phyloP scores from a whole-genome alignment of 2,888 invertebrate genomes.

The Drosophila diplacantha region DNA sequence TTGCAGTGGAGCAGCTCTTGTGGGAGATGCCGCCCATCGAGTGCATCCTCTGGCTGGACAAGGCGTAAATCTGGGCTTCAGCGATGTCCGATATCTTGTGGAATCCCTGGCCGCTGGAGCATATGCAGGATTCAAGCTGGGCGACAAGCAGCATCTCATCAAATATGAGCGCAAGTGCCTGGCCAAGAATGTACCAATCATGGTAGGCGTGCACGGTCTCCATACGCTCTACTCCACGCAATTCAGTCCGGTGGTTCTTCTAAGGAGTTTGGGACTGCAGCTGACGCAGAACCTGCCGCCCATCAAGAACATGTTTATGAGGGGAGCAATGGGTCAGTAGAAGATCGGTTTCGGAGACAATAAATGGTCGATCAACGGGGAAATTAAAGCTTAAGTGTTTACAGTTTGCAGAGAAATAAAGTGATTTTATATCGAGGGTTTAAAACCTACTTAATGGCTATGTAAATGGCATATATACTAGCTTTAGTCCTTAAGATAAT shows the following conservation, averaged over 20 bases:
- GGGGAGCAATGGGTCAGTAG: slow-evolving; percentile 72
- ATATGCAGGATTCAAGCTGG: slow-evolving; percentile 86
- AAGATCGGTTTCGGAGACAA: slow-evolving; percentile 12
- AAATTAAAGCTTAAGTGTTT: slow-evolving; percentile 43
- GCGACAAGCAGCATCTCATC: slow-evolving; percentile 83
- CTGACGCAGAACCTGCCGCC: slow-evolving; percentile 86
- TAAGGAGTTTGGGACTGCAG: slow-evolving; percentile 89
- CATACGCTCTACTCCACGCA: slow-evolving; percentile 89
- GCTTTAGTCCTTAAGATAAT: background rate
- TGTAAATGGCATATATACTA: slow-evolving; percentile 18
- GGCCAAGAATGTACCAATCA: slow-evolving; percentile 91
- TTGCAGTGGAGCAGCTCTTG: slow-evolving; percentile 86
- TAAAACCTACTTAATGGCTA: slow-evolving; percentile 20
- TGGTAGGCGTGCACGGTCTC: slow-evolving; percentile 91
- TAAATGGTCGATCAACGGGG: slow-evolving; percentile 9
- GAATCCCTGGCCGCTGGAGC: slow-evolving; percentile 84
- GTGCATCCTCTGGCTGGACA: slow-evolving; percentile 98
- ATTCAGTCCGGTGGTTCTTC: slow-evolving; percentile 85
- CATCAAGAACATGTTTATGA: slow-evolving; percentile 80
- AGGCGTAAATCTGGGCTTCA: slow-evolving; percentile 98
- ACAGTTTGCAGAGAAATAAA: slow-evolving; percentile 40
- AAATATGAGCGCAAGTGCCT: slow-evolving; percentile 92
- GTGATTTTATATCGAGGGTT: slow-evolving; percentile 20
- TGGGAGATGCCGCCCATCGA: slow-evolving; percentile 94
- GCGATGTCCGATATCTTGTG: slow-evolving; percentile 89